Conservation (phyloP, 2,888 invertebrate genomes). For the Amphipoea lucens region DNA sequence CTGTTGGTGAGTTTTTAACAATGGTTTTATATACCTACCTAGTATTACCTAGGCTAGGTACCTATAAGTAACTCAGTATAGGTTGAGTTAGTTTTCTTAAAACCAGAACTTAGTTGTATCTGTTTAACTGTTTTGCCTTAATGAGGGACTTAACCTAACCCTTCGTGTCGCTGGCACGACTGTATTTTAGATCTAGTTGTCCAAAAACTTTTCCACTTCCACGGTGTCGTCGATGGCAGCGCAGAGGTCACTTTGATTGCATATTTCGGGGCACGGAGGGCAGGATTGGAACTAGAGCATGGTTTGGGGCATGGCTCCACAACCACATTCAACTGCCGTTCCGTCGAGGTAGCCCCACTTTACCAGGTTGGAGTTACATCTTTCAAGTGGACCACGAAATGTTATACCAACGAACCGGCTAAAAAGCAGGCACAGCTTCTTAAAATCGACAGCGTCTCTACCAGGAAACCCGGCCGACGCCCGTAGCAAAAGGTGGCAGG, state of each 20-base stretch:
- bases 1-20: constrained; percentile 74
- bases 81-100: background rate
- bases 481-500: background rate
- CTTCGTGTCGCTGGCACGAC: too few species aligned
- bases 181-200: too few species aligned
- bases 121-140: background rate
- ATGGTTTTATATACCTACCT: background rate
- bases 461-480: too few species aligned
- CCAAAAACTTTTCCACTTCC: too few species aligned
- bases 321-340: background rate
- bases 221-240: too few species aligned
- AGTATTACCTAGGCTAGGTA: background rate
- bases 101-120: background rate
- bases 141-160: background rate
- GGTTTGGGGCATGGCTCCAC: background rate
- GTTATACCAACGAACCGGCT: too few species aligned
- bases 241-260: too few species aligned
- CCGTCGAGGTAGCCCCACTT: background rate
- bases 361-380: background rate
- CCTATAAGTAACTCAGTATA: background rate
- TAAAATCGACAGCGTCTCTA: background rate
- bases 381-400: background rate
- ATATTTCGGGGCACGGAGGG: too few species aligned
- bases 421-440: too few species aligned
- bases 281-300: background rate